These are phyloP conservation scores for Falco berigora DNA, from an alignment of 2,797 vertebrate species.

Conservation along the genomic window DNA sequence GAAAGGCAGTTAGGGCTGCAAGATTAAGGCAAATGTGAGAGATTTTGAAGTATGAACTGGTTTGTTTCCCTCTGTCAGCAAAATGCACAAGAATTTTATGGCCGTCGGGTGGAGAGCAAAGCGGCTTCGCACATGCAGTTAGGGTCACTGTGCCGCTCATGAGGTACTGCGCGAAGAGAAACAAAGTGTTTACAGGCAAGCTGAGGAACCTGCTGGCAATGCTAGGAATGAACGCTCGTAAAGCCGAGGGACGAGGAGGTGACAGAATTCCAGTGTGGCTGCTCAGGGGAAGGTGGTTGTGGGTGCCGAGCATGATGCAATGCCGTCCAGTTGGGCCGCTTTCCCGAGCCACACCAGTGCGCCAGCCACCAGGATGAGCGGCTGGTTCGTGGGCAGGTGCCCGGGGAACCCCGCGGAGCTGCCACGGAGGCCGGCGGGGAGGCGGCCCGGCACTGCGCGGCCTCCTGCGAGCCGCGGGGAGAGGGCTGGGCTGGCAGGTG, in stretches of 20 bases:
- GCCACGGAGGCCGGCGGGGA: rapidly evolving
- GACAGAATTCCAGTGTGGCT: neutral
- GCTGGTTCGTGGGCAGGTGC: rapidly evolving
- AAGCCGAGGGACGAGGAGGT: neutral
- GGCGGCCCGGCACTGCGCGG: neutral
- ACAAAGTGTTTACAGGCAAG: neutral
- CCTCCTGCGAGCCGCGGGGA: rapidly evolving
- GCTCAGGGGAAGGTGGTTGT: neutral
- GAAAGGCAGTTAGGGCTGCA: neutral
- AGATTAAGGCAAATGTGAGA: neutral
- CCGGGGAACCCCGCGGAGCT: neutral
- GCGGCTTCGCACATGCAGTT: neutral
- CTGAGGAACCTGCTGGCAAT: neutral
- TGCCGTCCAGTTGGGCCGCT: rapidly evolving
- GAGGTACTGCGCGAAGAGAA: neutral
- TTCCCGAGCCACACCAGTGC: rapidly evolving
- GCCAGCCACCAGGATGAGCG: rapidly evolving
- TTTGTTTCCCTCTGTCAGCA: neutral
- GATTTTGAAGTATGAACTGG: neutral
- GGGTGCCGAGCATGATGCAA: neutral
- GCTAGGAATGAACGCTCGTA: neutral
- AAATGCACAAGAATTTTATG: neutral
- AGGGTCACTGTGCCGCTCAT: neutral
- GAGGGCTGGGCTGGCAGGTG: rapidly evolving
- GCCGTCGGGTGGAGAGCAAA: neutral